A percentile compares a stretch with the other conserved stretches of the same genome.
Conservation (phyloP, 1,140 invertebrate genomes). For the Trachymyrmex cornetzi region DNA sequence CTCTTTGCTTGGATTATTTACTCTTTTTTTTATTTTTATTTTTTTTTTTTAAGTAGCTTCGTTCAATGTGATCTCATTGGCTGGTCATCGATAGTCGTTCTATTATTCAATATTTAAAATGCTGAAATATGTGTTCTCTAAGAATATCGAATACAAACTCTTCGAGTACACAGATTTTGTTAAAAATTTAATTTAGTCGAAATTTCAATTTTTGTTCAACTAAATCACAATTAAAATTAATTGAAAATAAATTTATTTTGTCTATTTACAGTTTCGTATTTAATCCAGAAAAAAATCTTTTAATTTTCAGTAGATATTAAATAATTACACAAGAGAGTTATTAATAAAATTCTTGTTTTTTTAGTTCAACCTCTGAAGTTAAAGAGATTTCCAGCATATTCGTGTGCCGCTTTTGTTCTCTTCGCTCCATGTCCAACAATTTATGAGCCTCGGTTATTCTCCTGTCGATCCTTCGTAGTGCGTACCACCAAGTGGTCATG, state of each 20-base stretch:
- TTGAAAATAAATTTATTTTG: background rate
- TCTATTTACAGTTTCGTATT: background rate
- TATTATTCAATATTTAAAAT: background rate
- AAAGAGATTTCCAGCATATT: background rate
- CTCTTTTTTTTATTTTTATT: no score
- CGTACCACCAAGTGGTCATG: conserved; percentile 25
- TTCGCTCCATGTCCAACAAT: conserved; percentile 8
- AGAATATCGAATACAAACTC: background rate
- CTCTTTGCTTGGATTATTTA: conserved; percentile 40
- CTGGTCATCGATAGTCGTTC: background rate
- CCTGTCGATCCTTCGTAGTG: conserved; percentile 16
- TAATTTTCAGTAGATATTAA: background rate
- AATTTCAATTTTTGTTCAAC: background rate
- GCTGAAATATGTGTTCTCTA: background rate
- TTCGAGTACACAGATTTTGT: background rate
- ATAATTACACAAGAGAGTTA: background rate
- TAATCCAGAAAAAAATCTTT: background rate
- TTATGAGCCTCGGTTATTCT: conserved; percentile 45
- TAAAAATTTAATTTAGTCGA: background rate
- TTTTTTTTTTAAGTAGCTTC: background rate
- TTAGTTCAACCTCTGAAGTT: background rate
- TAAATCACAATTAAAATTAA: background rate
- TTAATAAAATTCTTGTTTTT: background rate
- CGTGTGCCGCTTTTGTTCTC: background rate
- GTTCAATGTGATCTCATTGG: background rate